These are phyloP conservation scores for Eupithecia inturbata DNA, from an alignment of 2,888 invertebrate genomes.

Conservation along the genomic window DNA sequence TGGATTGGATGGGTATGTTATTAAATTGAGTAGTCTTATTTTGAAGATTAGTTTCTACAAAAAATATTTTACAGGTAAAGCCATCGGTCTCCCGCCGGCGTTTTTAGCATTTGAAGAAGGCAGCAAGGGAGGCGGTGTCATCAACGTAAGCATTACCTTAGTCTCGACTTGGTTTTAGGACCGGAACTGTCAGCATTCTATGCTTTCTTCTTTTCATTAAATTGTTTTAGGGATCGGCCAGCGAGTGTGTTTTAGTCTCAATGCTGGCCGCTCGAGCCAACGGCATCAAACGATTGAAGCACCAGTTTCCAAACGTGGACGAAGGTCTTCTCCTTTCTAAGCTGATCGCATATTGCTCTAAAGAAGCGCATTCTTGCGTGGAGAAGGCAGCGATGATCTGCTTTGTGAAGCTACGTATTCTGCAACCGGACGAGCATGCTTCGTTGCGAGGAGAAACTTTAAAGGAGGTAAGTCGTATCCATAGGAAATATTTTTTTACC, in stretches of 20 bases:
- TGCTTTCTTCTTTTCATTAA: background rate
- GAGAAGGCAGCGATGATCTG: slow-evolving; percentile 98
- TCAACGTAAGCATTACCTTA: slow-evolving; percentile 87
- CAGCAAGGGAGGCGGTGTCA: slow-evolving; percentile 96
- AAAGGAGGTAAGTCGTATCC: slow-evolving; percentile 85
- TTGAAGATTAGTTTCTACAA: background rate
- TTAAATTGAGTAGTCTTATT: background rate
- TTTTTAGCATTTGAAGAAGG: slow-evolving; percentile 93
- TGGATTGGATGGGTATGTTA: slow-evolving; percentile 95
- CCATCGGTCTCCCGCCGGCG: slow-evolving; percentile 95
- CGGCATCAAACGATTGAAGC: slow-evolving; percentile 92
- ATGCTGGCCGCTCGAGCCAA: slow-evolving; percentile 96
- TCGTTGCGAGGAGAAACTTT: slow-evolving; percentile 92
- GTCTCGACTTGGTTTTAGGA: background rate
- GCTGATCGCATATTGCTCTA: slow-evolving; percentile 96
- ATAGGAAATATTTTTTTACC: background rate
- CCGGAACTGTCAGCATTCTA: background rate
- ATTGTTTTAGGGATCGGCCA: slow-evolving; percentile 92
- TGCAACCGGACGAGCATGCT: slow-evolving; percentile 94
- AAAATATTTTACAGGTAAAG: slow-evolving; percentile 86
- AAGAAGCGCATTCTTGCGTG: slow-evolving; percentile 95
- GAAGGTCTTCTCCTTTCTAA: slow-evolving; percentile 96
- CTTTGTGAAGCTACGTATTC: slow-evolving; percentile 94
- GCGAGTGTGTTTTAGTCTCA: slow-evolving; percentile 96
- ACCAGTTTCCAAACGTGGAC: slow-evolving; percentile 93